Base-by-base conservation (phyloP, 1,140 invertebrate genomes). In the Spodoptera frugiperda region DNA sequence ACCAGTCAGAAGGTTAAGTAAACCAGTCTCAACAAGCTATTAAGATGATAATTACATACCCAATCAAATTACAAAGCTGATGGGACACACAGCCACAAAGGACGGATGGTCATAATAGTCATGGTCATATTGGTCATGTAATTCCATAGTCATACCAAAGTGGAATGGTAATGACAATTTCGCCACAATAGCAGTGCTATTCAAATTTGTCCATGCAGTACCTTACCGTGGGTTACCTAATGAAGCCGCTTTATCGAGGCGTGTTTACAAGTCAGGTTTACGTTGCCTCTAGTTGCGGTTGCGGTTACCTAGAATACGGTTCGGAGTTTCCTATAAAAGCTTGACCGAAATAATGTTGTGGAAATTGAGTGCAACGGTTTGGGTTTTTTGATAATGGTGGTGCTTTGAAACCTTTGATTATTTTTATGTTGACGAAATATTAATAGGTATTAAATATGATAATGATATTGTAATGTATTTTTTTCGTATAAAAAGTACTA, bases 171-270 rank as follows among this genome's bases (percentile, higher is more conserved):
- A 67, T 67, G 63, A 49, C 48, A 67, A 67, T 67, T 67, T 48
- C 19, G 17, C 17, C 44, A 67, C 63, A 67, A 67, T 67, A 48
- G 9, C 17, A 11, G 17, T 25, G 17, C 63, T 49, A 67, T 67
- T 67, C 63, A 67, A 67, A 67, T 67, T 63, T 67, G 63, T 67
- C 61, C 59, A 63, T 39, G 44, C 63, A 49, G n/a, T 67, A 1
- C 63, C 44, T 48, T 49, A 17, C 2, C 19, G 63, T 25, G 17
- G 44, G 63, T 30, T 67, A 44, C 33, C 59, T 63, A 63, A 63
- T 63, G 59, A 63, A 63, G 59, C 59, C n/a, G 59, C 9, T 44
- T 15, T 63, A 63, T 63, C 59, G 30, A 63, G 59, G 15, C 33
- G 33, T 63, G 59, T 63, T 63, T 44, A 63, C 30, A 15, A 33